Percentiles rank a stretch among this genome's conserved stretches.
phyloP scores from a whole-genome alignment of 1,140 invertebrate genomes.

The Drosophila athabasca region DNA sequence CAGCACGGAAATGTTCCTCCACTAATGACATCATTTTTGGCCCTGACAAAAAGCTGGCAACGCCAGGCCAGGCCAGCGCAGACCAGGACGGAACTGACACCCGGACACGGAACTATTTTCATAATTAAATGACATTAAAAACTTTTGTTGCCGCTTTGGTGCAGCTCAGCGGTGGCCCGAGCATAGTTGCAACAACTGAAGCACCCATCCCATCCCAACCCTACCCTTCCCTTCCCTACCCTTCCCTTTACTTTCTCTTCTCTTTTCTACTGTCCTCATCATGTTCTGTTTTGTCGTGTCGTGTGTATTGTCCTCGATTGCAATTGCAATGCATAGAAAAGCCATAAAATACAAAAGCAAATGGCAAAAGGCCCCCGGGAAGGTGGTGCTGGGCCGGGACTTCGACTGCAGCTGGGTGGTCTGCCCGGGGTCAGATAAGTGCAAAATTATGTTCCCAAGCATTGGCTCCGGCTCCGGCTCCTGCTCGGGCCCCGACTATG shows the following conservation, averaged over 20 bases:
- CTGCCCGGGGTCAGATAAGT: conserved; percentile 73
- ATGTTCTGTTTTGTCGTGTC: conserved; percentile 9
- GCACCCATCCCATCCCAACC: background rate
- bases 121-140: conserved; percentile 77
- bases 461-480: background rate
- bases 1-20: background rate
- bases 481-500: too few species aligned
- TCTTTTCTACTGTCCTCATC: background rate
- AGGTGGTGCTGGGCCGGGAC: conserved; percentile 6
- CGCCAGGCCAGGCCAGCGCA: conserved; percentile 1
- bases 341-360: conserved; percentile 68
- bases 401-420: background rate
- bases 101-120: conserved; percentile 51
- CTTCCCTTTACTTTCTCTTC: too few species aligned
- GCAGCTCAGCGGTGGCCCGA: background rate
- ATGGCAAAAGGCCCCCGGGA: conserved; percentile 35
- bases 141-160: conserved; percentile 37
- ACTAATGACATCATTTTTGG: background rate
- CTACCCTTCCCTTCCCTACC: too few species aligned
- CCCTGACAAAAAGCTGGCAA: conserved; percentile 32
- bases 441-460: conserved; percentile 67
- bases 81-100: background rate
- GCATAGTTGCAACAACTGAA: conserved; percentile 13
- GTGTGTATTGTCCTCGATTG: conserved; percentile 50
- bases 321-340: conserved; percentile 72